These are phyloP conservation scores for Apotomis turbidana DNA, from an alignment of 2,888 invertebrate genomes.

Conservation along the genomic window DNA sequence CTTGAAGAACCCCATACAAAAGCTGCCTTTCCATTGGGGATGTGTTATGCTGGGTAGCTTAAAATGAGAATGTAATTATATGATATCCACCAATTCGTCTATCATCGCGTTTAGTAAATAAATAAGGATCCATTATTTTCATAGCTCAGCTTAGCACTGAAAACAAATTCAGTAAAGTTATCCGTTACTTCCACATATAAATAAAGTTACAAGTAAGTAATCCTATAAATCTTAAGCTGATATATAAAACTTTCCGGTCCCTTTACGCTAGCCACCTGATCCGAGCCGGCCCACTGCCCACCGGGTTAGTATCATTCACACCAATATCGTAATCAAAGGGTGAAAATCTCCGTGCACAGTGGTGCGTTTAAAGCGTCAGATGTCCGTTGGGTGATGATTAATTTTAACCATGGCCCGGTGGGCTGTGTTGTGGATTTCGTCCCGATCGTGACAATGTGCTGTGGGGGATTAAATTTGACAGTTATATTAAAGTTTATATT, in stretches of 20 bases:
- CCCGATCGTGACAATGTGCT: not conserved
- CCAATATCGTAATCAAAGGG: slow-evolving; percentile 20
- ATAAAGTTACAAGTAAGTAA: not conserved
- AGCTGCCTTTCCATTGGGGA: too few relatives aligned
- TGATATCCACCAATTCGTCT: too few relatives aligned
- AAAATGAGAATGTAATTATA: too few relatives aligned
- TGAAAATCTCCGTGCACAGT: slow-evolving; percentile 1
- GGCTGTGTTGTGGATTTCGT: not conserved
- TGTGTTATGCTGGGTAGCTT: too few relatives aligned
- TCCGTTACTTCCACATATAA: too few relatives aligned
- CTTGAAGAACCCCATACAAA: too few relatives aligned
- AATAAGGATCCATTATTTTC: too few relatives aligned
- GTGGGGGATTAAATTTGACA: too few relatives aligned
- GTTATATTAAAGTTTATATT: too few relatives aligned
- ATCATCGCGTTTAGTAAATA: too few relatives aligned
- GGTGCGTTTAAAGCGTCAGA: slow-evolving; percentile 1
- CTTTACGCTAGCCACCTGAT: slow-evolving; percentile 10
- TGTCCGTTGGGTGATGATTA: slow-evolving; percentile 11
- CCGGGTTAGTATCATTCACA: not conserved
- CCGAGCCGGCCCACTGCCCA: slow-evolving; percentile 13
- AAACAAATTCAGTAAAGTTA: too few relatives aligned
- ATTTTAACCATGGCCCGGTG: slow-evolving; percentile 3
- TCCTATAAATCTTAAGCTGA: not conserved
- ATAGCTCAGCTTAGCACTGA: too few relatives aligned
- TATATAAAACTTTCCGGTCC: not conserved